A percentile compares a stretch with the other conserved stretches of the same genome.
Conservation (phyloP, 2,113 vertebrate genomes). For the Origma solitaria region DNA sequence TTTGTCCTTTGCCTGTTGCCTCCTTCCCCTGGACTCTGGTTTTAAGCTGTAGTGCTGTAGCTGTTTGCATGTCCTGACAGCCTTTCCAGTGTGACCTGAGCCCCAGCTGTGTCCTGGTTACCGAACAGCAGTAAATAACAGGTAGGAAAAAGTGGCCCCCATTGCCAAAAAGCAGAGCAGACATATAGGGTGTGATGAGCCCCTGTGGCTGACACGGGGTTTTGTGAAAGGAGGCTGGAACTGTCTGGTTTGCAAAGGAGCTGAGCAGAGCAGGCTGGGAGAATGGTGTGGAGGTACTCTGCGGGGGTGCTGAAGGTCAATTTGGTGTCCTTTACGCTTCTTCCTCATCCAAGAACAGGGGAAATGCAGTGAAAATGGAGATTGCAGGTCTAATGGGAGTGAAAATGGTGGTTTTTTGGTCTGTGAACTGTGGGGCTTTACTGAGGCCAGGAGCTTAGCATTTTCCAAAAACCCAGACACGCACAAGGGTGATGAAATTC, state of each 20-base stretch:
- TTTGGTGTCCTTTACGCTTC: not conserved
- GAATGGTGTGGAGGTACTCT: fast-evolving
- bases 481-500: not conserved
- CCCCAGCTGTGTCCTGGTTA: not conserved
- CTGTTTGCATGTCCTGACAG: not conserved
- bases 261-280: not conserved
- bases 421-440: not conserved
- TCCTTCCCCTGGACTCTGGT: not conserved
- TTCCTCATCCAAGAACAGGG: not conserved
- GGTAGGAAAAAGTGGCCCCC: not conserved
- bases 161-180: not conserved
- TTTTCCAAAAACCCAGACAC: not conserved
- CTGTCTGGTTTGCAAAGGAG: not conserved
- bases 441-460: not conserved
- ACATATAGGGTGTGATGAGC: not conserved
- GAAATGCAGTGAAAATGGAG: not conserved
- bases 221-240: not conserved
- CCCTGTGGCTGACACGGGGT: too few relatives aligned
- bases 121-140: not conserved
- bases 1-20: not conserved
- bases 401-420: not conserved
- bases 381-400: not conserved
- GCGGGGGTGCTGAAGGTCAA: not conserved
- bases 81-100: not conserved
- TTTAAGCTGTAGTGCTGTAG: not conserved